These are phyloP conservation scores for Aurelia aurita complex sp. Pacific DNA, from an alignment of 30 jellyfish, hydroid and myxozoan genomes.

Conservation along the genomic window DNA sequence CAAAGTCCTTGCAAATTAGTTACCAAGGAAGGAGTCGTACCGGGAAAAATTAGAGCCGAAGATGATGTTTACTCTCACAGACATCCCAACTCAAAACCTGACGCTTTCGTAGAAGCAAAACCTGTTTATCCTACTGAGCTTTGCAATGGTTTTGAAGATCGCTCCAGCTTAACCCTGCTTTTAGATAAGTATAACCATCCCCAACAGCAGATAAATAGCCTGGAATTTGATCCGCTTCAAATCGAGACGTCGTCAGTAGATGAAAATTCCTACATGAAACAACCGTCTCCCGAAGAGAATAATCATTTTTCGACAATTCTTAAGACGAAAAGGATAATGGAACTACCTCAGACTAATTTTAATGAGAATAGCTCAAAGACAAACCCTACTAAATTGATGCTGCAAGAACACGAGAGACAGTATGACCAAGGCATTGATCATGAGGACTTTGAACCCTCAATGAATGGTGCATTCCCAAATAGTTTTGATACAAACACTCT, in stretches of 20 bases:
- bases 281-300: conserved; percentile 11
- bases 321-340: not conserved
- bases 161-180: too few species aligned
- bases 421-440: not conserved
- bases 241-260: conserved; percentile 65
- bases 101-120: too few species aligned
- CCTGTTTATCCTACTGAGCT: too few species aligned
- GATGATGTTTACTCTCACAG: too few species aligned
- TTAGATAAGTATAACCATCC: too few species aligned
- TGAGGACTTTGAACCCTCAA: not conserved
- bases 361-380: not conserved
- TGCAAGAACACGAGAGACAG: too few species aligned
- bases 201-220: not conserved
- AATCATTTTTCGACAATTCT: not conserved
- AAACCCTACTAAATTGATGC: not conserved
- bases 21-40: too few species aligned
- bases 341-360: not conserved
- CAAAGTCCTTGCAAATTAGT: too few species aligned
- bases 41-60: too few species aligned
- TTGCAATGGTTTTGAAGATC: too few species aligned
- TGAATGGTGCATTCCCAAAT: not conserved
- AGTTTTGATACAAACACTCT: not conserved
- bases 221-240: conserved; percentile 47
- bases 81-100: too few species aligned
- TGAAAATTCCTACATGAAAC: conserved; percentile 32